These are phyloP conservation scores for Piscicola geometra DNA, from an alignment of 2,888 invertebrate species.

Conservation along the genomic window DNA sequence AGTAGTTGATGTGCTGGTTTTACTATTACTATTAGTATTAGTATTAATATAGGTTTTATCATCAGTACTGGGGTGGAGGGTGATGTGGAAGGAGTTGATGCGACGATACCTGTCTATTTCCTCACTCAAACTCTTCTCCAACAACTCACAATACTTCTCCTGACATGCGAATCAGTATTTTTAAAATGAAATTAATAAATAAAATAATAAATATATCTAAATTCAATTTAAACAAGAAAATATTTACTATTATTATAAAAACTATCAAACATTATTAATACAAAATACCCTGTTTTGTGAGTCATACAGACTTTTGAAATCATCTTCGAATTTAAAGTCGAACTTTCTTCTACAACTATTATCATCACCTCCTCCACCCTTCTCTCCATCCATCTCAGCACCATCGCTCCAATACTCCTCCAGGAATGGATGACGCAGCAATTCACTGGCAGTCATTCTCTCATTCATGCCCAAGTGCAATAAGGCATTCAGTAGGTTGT, in stretches of 20 bases:
- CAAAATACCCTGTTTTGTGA: conserved; percentile 4
- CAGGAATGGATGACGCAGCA: neutral
- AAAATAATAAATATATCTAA: too few species aligned
- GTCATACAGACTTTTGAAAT: conserved; percentile 45
- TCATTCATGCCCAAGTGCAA: neutral
- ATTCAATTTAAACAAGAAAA: neutral
- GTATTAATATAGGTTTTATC: neutral
- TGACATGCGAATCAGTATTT: too few species aligned
- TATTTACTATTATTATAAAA: too few species aligned
- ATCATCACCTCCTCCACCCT: neutral
- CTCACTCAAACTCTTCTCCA: neutral
- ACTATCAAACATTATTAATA: too few species aligned
- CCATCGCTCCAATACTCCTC: neutral
- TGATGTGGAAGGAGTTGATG: neutral
- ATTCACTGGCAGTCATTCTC: neutral
- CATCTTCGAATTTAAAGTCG: conserved; percentile 54
- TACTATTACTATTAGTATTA: neutral
- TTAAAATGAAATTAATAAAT: too few species aligned
- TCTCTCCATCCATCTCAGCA: neutral
- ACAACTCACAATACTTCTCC: conserved; percentile 6
- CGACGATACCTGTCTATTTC: conserved; percentile 11
- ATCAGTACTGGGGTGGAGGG: neutral
- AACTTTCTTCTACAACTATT: conserved; percentile 46
- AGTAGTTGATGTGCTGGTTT: too few species aligned
- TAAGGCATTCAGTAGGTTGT: neutral